Conservation (phyloP, 2,113 vertebrate genomes). For the Dipodomys ordii region DNA sequence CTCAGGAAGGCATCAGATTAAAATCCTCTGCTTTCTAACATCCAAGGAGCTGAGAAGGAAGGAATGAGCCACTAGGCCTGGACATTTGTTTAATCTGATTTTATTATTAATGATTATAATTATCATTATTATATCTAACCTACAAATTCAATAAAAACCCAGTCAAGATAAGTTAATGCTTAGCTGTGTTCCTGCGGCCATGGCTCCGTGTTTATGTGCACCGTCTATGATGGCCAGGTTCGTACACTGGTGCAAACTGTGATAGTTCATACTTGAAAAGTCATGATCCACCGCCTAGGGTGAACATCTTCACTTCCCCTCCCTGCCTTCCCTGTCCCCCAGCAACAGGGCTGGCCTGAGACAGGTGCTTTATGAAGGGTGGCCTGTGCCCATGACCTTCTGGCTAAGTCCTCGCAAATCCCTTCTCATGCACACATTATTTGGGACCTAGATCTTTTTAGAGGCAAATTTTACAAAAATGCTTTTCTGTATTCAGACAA, state of each 20-base stretch:
- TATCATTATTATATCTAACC: neutral
- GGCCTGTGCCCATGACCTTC: too few relatives aligned
- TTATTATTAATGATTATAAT: too few relatives aligned
- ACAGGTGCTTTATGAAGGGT: neutral
- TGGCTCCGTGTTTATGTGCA: neutral
- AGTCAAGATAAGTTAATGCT: neutral
- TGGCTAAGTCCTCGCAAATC: neutral
- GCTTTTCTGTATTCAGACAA: neutral
- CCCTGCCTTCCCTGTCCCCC: too few relatives aligned
- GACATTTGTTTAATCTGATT: too few relatives aligned
- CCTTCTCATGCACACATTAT: neutral
- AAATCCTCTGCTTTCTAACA: too few relatives aligned
- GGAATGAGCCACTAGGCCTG: too few relatives aligned
- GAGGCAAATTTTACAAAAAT: neutral
- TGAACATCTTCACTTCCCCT: too few relatives aligned
- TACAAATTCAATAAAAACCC: slow-evolving; percentile 13
- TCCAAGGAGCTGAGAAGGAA: too few relatives aligned
- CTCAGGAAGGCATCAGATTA: too few relatives aligned
- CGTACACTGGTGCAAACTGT: neutral
- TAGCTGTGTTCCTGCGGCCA: neutral
- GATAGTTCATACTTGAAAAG: too few relatives aligned
- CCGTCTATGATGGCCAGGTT: neutral
- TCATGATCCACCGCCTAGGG: too few relatives aligned
- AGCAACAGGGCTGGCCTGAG: too few relatives aligned
- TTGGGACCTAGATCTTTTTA: neutral